phyloP scores from a whole-genome alignment of 2,113 vertebrate species.

The Ciconia maguari region DNA sequence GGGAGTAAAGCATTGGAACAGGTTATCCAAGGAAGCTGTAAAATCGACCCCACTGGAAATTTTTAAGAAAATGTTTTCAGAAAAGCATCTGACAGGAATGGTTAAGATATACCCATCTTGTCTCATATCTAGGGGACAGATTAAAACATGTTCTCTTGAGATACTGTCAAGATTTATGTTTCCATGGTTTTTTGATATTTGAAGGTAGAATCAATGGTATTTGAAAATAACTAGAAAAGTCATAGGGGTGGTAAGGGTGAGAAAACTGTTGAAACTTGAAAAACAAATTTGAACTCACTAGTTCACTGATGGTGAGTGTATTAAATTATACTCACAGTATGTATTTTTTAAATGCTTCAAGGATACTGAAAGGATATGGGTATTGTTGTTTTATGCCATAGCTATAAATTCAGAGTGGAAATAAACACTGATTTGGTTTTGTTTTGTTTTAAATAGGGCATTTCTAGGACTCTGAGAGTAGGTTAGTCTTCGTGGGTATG shows the following conservation, averaged over 20 bases:
- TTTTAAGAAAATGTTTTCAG: neutral
- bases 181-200: neutral
- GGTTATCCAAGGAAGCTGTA: neutral
- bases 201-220: neutral
- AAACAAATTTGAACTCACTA: neutral
- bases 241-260: neutral
- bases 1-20: neutral
- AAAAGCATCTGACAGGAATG: neutral
- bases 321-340: neutral
- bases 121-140: neutral
- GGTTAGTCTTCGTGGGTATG: neutral
- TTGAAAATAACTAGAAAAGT: neutral
- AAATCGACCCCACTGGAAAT: neutral
- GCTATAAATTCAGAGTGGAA: neutral
- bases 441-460: neutral
- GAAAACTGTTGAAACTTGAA: neutral
- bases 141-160: neutral
- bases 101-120: neutral
- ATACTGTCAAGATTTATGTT: neutral
- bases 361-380: neutral
- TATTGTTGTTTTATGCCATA: neutral
- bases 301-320: neutral
- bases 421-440: neutral
- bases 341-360: neutral
- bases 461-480: neutral